Evolutionary conservation across 2,113 vertebrate genomes (phyloP), one percentile per base, ranked within the genome.

Genomic region (Fregata magnificens): DNA sequence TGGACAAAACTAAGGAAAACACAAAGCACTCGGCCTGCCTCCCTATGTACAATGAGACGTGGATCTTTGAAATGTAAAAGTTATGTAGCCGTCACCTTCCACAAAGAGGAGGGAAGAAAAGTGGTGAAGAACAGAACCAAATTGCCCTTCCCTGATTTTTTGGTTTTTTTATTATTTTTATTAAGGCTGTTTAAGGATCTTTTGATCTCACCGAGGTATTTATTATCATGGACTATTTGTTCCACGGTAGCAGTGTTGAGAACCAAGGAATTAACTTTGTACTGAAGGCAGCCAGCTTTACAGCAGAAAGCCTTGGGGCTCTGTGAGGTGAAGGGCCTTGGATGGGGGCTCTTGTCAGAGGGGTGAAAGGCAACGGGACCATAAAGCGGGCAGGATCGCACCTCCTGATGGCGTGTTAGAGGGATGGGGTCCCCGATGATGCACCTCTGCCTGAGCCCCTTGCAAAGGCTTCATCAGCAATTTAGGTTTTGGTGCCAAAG

Each of bases 181-280:
- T 93, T 89, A 92, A 97, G 90, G 74, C 78, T 63, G 50, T 91
- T 95, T 73, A 62, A 90, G 66, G 82, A 44, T 82, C 86, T 96
- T 97, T 96, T 97, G 92, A 96, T 97, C 90, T 91, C 82, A 4
- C 26, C 1, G 12, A 52, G 50, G 45, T 93, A 84, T 95, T 97
- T 98, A 86, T 97, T 93, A 70, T 77, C 80, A 3, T 17, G 86
- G 66, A 47, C 78, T 92, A 36, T 94, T 97, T 92, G 84, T 96
- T 50, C 25, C 34, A 38, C 63, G 74, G 76, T 69, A 67, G n/a
- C 72, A 81, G 90, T 76, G 8, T 7, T 49, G 42, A 53, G 70
- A 90, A 67, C 71, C 79, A 61, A 52, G 82, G 70, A 96, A 95
- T 87, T 86, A 47, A 59, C 82, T 86, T 50, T 69, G 77, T 71